Base-by-base conservation (phyloP, 2,888 invertebrate genomes). In the Coelogynopora nodosa region DNA sequence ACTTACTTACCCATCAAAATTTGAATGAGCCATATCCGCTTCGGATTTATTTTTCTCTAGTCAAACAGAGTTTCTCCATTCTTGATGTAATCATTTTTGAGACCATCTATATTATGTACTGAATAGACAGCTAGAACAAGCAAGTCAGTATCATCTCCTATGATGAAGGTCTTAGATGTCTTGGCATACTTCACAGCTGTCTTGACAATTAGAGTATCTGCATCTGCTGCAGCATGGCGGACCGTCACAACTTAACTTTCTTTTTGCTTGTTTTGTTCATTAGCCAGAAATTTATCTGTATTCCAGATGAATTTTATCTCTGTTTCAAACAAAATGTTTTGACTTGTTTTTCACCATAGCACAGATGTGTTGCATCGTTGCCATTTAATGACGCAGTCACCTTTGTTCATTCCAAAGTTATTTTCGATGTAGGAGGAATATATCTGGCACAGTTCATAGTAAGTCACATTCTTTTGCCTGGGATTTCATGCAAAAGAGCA, bases 121-220 rank as follows among this genome's bases (percentile, higher is more conserved):
- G 74, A 74, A 74, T 74, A 26, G 74, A 74, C 74, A 74, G 74
- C 74, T 74, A 89, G 87, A 18, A 89, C 87, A 0, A 90, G 87
- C 13, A 90, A 81, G 86, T 90, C 89, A 26, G 89, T 90, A 82
- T 90, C 90, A 83, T 89, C 89, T 2, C 89, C 90, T 31, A 89
- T 84, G 0, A 89, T 23, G n/a, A 85, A 85, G 67, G 89, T 88
- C 0, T 23, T 31, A 5, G 26, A 30, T 31, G 26, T n/a, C 28
- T 67, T 49, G 18, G 89, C 87, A 13, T 74, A 74, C 0, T 84
- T 27, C 2, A 89, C 29, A 0, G 88, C 89, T 26, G 88, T 89
- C 67, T 88, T n/a, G 0, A 87, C 89, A 83, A 90, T 89, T 0
- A 88, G 84, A n/a, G 88, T 0, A 82, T 90, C 90, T n/a, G 89